These are phyloP conservation scores for Hyaena hyaena DNA, from an alignment of 2,113 vertebrate genomes.

Conservation along the genomic window DNA sequence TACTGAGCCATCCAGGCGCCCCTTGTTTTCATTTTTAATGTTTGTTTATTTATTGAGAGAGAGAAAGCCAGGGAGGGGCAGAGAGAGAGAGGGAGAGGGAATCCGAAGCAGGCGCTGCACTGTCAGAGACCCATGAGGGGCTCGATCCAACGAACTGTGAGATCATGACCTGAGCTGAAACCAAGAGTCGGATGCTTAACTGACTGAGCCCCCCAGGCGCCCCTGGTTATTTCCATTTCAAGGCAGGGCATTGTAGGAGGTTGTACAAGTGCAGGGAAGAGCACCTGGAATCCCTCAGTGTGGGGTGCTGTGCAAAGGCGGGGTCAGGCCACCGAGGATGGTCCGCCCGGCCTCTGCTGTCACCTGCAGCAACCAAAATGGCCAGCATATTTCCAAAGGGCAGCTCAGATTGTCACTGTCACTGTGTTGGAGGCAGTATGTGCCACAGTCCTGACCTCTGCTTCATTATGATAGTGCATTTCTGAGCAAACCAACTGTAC, in stretches of 20 bases:
- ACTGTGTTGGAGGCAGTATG: background rate
- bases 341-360: background rate
- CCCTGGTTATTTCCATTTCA: background rate
- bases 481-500: background rate
- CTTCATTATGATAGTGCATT: background rate
- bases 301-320: background rate
- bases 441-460: background rate
- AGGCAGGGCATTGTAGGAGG: background rate
- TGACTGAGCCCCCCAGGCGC: too few species aligned
- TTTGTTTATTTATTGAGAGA: too few species aligned
- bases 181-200: too few species aligned
- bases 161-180: too few species aligned
- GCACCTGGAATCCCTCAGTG: background rate
- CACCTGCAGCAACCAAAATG: rapidly evolving
- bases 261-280: rapidly evolving
- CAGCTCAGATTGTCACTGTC: background rate
- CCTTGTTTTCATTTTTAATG: too few species aligned
- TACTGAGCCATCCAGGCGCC: too few species aligned
- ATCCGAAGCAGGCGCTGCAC: too few species aligned
- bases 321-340: background rate
- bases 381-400: rapidly evolving
- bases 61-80: too few species aligned
- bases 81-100: too few species aligned
- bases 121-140: too few species aligned
- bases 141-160: too few species aligned